A percentile compares a stretch with the other conserved stretches of the same genome.
Conservation (phyloP, 2,797 vertebrate species). For the Hoplostethus atlanticus region DNA sequence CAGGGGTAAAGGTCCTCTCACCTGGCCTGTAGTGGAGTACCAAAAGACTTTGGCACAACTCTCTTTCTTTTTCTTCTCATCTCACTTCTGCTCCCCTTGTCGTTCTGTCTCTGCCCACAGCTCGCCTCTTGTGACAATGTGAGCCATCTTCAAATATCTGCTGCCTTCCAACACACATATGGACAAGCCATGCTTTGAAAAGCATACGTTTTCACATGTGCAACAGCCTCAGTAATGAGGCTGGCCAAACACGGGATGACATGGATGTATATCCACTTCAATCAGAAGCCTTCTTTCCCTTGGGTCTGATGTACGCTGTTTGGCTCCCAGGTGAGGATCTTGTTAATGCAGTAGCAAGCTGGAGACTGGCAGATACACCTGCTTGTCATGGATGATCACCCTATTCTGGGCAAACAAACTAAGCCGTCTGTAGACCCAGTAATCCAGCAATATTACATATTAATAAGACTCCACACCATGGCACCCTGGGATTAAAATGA, state of each 20-base stretch:
- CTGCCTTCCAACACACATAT: slow-evolving; percentile 4
- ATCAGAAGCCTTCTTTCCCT: slow-evolving; percentile 35
- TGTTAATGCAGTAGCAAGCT: slow-evolving; percentile 75
- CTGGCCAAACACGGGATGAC: slow-evolving; percentile 13
- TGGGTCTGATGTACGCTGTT: slow-evolving; percentile 45
- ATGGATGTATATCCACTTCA: slow-evolving; percentile 30
- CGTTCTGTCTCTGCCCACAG: slow-evolving; percentile 1
- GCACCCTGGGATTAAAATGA: slow-evolving; percentile 66
- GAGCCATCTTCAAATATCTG: slow-evolving; percentile 33
- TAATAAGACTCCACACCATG: slow-evolving; percentile 73
- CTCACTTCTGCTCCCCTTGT: not conserved
- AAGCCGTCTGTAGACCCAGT: slow-evolving; percentile 71
- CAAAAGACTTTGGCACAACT: slow-evolving; percentile 13
- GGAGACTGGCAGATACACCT: slow-evolving; percentile 77
- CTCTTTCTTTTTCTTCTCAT: slow-evolving; percentile 16
- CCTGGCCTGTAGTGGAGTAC: slow-evolving; percentile 30
- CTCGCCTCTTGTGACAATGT: slow-evolving; percentile 9
- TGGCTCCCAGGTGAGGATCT: slow-evolving; percentile 63
- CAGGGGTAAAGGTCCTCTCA: slow-evolving; percentile 34
- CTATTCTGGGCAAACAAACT: slow-evolving; percentile 79
- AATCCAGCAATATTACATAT: slow-evolving; percentile 79
- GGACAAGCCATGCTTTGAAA: slow-evolving; percentile 16
- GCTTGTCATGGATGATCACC: slow-evolving; percentile 75
- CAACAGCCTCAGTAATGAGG: slow-evolving; percentile 14
- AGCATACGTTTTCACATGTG: slow-evolving; percentile 36